phyloP scores from a whole-genome alignment of 2,113 vertebrate species.

The Alethe castanea region DNA sequence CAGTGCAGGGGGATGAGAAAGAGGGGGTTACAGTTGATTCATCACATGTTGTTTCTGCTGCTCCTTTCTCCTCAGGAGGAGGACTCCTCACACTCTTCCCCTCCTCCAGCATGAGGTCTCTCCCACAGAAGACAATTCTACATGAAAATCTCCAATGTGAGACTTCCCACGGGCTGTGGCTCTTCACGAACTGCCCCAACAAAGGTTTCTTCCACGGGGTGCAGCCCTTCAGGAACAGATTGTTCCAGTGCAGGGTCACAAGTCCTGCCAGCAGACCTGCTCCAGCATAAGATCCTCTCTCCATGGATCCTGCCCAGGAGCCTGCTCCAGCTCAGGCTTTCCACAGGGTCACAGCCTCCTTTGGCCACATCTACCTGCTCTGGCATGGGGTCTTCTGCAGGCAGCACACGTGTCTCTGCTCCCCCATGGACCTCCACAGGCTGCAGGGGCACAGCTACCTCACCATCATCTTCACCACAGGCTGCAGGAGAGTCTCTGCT shows the following conservation, averaged over 20 bases:
- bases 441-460: neutral
- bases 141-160: neutral
- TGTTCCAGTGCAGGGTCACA: neutral
- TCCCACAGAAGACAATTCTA: neutral
- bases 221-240: neutral
- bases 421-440: neutral
- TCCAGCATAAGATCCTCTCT: neutral
- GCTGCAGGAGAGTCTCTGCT: neutral
- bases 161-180: neutral
- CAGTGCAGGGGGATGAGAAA: rapidly evolving
- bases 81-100: neutral
- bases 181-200: neutral
- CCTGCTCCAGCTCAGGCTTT: neutral
- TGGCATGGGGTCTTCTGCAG: rapidly evolving
- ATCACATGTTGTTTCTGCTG: neutral
- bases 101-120: neutral
- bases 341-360: neutral
- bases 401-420: neutral
- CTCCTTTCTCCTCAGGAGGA: neutral
- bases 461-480: neutral
- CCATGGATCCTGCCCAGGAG: neutral
- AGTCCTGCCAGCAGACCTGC: neutral
- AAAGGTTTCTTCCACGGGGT: rapidly evolving
- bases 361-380: neutral
- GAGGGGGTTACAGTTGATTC: neutral